Evolutionary conservation across 2,113 vertebrate species (phyloP).

Genomic region (Tricholaema leucomelas): DNA sequence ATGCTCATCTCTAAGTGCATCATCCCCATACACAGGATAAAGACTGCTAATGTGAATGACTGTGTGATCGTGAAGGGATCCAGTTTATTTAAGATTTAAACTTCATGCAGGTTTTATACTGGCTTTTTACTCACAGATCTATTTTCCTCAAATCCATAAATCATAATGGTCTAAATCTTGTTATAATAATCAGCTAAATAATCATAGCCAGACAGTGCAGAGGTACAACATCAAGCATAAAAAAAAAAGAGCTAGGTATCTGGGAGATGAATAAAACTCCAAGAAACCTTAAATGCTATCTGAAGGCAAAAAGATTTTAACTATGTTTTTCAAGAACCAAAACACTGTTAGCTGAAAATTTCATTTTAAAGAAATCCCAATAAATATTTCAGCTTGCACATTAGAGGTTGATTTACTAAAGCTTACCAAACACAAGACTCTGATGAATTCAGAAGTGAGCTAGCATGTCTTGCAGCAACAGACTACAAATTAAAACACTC

Average conservation of each 20-base stretch:
- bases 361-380: neutral
- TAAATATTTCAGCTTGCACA: neutral
- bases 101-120: neutral
- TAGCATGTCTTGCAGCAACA: neutral
- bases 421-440: neutral
- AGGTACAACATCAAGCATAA: neutral
- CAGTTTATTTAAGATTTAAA: neutral
- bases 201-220: neutral
- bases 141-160: slow-evolving; percentile 4
- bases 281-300: neutral
- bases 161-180: neutral
- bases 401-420: neutral
- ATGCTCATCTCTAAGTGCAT: slow-evolving; percentile 40
- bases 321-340: neutral
- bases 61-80: neutral
- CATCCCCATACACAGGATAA: neutral
- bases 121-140: neutral
- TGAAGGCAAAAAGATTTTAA: neutral
- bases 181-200: neutral
- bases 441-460: neutral
- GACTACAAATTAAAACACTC: neutral
- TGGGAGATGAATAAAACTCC: neutral
- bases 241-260: neutral
- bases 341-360: neutral
- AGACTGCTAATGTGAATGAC: slow-evolving; percentile 21